Evolutionary conservation across 35 echinoderm and acorn worm species (phyloP), one percentile per base, ranked within the genome.

Genomic region (Lytechinus variegatus): DNA sequence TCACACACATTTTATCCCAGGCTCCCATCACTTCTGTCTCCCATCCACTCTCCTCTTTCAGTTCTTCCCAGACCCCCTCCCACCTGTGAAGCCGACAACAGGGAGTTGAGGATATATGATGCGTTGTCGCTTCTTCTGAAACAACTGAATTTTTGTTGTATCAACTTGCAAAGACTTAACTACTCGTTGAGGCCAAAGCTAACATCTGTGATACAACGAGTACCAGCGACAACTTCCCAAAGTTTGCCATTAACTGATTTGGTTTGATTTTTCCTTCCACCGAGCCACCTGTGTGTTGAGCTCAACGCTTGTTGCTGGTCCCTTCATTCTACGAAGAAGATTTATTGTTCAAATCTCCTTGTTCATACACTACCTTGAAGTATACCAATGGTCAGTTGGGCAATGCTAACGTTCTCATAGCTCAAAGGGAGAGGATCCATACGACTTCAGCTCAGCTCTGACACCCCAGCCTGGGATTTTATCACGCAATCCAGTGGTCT

Each of bases 1-100:
- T 90, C 52, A 90, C 52, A 90, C 88, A 90, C 52, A 90, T 52
- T 90, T 90, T 90, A 52, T 54, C 28, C 29, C 52, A 54, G 88
- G 88, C 9, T 88, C 88, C 11, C 88, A 44, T 44, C 33, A 44
- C 33, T 4, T 90, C 88, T 54, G 28, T 90, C 88, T 90, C 16
- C 88, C n/a, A n/a, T n/a, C n/a, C n/a, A 6, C 88, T 52, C 88
- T 52, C 52, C 52, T 90, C 3, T 90, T 5, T 90, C 16, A 1
- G 33, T 21, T 90, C 28, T 90, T 44, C 88, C 88, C 88, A 7
- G 13, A 52, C 88, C 29, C 88, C 88, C 3, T 90, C 87, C 33
- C 88, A 29, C 88, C 52, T 4, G 28, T 44, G 21, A 44, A 52
- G 88, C 88, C 5, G 66, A n/a, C 66, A 24, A 79, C n/a, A 79